phyloP scores from a whole-genome alignment of 2,113 vertebrate species.

The Ophthalmolycus amberensis region DNA sequence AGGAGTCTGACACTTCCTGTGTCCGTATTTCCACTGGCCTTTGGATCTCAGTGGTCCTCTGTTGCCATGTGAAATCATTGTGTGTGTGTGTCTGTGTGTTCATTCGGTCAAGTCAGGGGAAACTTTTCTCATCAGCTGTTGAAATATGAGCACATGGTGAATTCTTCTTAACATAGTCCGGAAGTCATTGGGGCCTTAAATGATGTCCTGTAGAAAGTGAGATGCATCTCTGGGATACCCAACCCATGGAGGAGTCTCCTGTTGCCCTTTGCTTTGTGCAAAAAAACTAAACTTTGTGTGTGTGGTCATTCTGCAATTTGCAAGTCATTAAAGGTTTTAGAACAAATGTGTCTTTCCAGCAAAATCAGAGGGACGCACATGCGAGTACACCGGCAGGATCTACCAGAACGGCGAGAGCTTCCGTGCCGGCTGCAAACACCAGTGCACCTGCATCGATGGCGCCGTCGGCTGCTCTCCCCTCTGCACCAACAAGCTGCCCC shows the following conservation, averaged over 20 bases:
- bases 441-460: conserved; percentile 85
- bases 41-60: conserved; percentile 12
- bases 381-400: conserved; percentile 82
- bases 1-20: conserved; percentile 62
- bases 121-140: conserved; percentile 8
- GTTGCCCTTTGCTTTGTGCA: background rate
- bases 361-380: conserved; percentile 82
- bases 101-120: conserved; percentile 5
- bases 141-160: conserved; percentile 25
- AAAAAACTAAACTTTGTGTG: conserved; percentile 6
- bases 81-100: conserved; percentile 13
- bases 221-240: conserved; percentile 9
- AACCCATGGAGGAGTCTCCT: background rate
- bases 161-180: conserved; percentile 15
- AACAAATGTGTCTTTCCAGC: conserved; percentile 61
- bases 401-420: conserved; percentile 85
- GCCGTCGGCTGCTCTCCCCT: conserved; percentile 83
- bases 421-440: conserved; percentile 83
- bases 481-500: conserved; percentile 77
- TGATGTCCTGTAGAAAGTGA: background rate
- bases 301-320: background rate
- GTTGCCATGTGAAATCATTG: conserved; percentile 12
- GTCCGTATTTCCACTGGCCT: conserved; percentile 53
- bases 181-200: conserved; percentile 12
- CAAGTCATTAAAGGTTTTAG: background rate